Conservation (phyloP, 2,113 vertebrate species). For the Catharus minimus region DNA sequence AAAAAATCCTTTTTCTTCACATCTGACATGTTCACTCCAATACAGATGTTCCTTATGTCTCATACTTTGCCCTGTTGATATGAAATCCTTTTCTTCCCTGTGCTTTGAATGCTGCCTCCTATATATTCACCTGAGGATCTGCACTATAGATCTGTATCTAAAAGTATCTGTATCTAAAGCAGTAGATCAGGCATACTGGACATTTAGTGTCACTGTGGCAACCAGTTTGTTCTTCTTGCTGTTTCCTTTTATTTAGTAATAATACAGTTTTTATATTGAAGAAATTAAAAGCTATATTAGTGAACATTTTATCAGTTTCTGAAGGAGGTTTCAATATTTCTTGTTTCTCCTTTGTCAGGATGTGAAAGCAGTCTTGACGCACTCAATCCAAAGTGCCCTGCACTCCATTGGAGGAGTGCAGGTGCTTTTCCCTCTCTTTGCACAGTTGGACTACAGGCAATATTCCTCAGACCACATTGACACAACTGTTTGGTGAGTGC, state of each 20-base stretch:
- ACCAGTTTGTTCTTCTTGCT: not conserved
- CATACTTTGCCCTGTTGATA: not conserved
- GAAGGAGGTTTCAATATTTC: not conserved
- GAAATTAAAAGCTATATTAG: not conserved
- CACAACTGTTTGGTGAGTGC: constrained; percentile 90
- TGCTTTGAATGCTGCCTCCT: not conserved
- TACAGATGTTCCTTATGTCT: not conserved
- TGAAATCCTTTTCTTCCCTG: not conserved
- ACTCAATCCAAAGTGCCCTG: constrained; percentile 96
- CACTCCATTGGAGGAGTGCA: constrained; percentile 97
- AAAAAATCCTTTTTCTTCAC: not conserved
- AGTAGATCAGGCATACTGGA: not conserved
- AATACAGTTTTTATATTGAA: not conserved
- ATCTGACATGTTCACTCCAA: not conserved
- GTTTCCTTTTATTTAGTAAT: not conserved
- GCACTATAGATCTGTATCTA: not conserved
- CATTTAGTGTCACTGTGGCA: not conserved
- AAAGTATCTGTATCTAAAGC: not conserved
- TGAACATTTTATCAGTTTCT: not conserved
- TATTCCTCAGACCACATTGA: constrained; percentile 87
- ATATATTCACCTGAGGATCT: not conserved
- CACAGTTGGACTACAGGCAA: constrained; percentile 92
- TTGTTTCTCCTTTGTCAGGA: constrained; percentile 78
- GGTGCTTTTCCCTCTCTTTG: constrained; percentile 97
- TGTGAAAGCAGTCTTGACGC: constrained; percentile 96